Percentiles rank a stretch among this genome's conserved stretches.
These are phyloP conservation scores for Nomada lathburiana DNA, from an alignment of 2,888 invertebrate genomes.

Conservation along the genomic window DNA sequence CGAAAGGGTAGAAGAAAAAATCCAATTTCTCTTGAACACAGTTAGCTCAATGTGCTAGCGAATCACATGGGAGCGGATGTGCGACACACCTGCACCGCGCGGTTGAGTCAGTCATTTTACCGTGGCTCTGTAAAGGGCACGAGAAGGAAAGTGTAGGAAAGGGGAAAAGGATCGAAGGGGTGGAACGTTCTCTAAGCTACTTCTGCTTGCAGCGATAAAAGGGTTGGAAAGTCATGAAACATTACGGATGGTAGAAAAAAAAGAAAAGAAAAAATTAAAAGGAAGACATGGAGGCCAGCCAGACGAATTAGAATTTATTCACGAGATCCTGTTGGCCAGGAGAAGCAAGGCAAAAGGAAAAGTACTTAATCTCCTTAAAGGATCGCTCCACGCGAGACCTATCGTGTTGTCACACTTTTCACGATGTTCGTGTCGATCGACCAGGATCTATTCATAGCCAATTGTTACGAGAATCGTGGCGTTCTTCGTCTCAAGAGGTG, in stretches of 20 bases:
- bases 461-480: not conserved
- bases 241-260: not conserved
- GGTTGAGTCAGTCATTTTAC: constrained; percentile 26
- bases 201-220: too few relatives aligned
- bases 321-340: constrained; percentile 31
- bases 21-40: constrained; percentile 50
- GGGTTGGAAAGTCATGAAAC: too few relatives aligned
- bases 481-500: not conserved
- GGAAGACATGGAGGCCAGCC: constrained; percentile 12
- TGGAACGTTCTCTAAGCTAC: not conserved
- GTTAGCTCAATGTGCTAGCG: constrained; percentile 39
- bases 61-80: constrained; percentile 42
- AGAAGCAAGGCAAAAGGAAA: constrained; percentile 50
- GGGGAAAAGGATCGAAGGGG: not conserved
- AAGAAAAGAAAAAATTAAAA: constrained; percentile 5
- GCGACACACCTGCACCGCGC: constrained; percentile 7
- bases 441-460: constrained; percentile 5
- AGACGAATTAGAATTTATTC: constrained; percentile 52
- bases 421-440: not conserved
- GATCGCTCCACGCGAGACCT: constrained; percentile 31
- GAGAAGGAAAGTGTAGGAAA: not conserved
- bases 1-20: constrained; percentile 33
- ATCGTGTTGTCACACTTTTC: not conserved
- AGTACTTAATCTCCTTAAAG: constrained; percentile 72
- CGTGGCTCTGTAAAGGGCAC: not conserved